phyloP scores from a whole-genome alignment of 2,888 invertebrate species.

The Acanthococcus lagerstroemiae region DNA sequence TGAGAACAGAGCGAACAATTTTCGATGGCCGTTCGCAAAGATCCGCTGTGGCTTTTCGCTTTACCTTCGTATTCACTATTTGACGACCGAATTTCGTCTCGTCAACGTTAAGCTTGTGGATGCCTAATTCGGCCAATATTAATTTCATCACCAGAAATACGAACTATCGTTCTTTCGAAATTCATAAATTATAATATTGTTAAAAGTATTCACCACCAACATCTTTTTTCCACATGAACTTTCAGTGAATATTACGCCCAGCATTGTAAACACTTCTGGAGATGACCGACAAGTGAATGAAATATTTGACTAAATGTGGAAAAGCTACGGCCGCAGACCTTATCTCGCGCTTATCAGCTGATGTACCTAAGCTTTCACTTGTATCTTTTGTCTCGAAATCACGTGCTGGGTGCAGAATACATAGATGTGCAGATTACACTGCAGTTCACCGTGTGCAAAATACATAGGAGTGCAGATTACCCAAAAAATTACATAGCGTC shows the following conservation, averaged over 20 bases:
- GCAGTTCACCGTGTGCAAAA: background rate
- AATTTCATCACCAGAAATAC: background rate
- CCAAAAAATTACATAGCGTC: background rate
- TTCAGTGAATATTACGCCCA: background rate
- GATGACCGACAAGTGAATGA: background rate
- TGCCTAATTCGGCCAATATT: background rate
- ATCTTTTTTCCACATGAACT: background rate
- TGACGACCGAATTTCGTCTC: conserved; percentile 1
- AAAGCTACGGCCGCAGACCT: background rate
- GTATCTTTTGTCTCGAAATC: background rate
- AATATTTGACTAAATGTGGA: background rate
- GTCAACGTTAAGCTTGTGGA: background rate
- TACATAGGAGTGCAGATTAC: background rate
- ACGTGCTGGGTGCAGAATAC: background rate
- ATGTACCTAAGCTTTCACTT: background rate
- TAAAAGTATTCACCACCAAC: background rate
- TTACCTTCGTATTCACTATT: background rate
- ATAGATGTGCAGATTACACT: background rate
- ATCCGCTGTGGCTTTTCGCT: background rate
- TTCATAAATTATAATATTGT: background rate
- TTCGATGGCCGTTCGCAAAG: conserved; percentile 1
- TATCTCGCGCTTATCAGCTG: background rate
- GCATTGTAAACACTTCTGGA: no score
- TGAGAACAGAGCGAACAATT: conserved; percentile 1
- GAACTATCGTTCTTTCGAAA: background rate